Evolutionary conservation across 2,113 vertebrate species (phyloP).

Genomic region (Blennius ocellaris): DNA sequence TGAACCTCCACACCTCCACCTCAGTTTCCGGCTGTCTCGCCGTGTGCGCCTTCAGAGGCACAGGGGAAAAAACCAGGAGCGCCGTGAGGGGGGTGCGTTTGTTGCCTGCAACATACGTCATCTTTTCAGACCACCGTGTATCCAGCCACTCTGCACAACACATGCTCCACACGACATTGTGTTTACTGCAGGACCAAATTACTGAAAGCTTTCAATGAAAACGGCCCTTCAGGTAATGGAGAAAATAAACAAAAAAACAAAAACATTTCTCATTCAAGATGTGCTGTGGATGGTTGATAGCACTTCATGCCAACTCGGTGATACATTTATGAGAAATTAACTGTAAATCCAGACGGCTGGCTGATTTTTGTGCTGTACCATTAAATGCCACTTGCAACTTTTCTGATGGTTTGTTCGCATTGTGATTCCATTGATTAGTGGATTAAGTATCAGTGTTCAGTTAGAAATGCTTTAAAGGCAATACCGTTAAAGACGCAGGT

Average conservation of each 20-base stretch:
- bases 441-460: no score
- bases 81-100: neutral
- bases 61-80: conserved; percentile 20
- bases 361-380: no score
- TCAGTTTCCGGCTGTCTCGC: conserved; percentile 76
- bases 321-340: neutral
- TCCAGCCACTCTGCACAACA: conserved; percentile 2
- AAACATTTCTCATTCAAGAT: conserved; percentile 5
- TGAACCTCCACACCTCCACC: conserved; percentile 48
- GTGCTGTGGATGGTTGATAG: neutral
- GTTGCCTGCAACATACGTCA: conserved; percentile 45
- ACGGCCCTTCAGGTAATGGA: neutral
- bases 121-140: conserved; percentile 29
- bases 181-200: conserved; percentile 1
- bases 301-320: neutral
- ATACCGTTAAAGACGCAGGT: no score
- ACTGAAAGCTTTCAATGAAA: neutral
- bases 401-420: no score
- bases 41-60: conserved; percentile 48
- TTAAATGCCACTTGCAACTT: no score
- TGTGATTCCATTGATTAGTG: no score
- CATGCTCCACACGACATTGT: conserved; percentile 16
- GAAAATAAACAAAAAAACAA: no score
- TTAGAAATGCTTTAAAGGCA: no score
- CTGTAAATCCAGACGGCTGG: no score